Evolutionary conservation across 1,140 invertebrate genomes (phyloP), one percentile per base, ranked within the genome.

Genomic region (Notospermus geniculatus): DNA sequence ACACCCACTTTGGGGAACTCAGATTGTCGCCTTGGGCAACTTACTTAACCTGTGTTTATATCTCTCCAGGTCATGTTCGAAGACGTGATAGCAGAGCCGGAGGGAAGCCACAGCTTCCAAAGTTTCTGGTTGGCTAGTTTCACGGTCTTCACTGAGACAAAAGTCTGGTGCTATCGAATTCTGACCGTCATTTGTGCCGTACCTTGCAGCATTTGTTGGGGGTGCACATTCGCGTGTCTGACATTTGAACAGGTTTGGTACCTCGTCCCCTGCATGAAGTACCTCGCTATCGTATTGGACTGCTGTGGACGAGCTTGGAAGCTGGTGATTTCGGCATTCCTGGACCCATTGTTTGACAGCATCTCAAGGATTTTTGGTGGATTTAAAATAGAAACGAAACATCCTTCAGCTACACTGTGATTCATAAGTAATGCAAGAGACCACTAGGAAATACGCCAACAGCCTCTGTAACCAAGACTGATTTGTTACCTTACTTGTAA

Each of bases 1-100:
- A n/a, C n/a, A n/a, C n/a, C n/a, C 39, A 19, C 39, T 19, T 13
- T 43, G 11, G 11, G 39, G 39, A 11, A 19, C 11, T 43, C 11
- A 13, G 11, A n/a, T n/a, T 50, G 46, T 5, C 25, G 46, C n/a
- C 25, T 19, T 27, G 46, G n/a, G n/a, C 25, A 19, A 19, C 5
- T 7, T n/a, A 4, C 46, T 50, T 50, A 27, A 50, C 46, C 39
- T 13, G 19, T 43, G 19, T n/a, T 50, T 50, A 23, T 9, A 13
- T 55, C 57, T 54, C 29, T 23, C 1, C 53, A 90, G 88, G 85
- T 89, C 62, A 82, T 86, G 67, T 90, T 88, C 87, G 86, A 88
- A 59, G 88, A 90, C 63, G 84, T 90, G 36, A 86, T 90, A 43
- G 89, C 88, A 0, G 89, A 91, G 77, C 88, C 89, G 5, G 87